phyloP scores from a whole-genome alignment of 1,140 invertebrate genomes.

The Temnothorax curvispinosus region DNA sequence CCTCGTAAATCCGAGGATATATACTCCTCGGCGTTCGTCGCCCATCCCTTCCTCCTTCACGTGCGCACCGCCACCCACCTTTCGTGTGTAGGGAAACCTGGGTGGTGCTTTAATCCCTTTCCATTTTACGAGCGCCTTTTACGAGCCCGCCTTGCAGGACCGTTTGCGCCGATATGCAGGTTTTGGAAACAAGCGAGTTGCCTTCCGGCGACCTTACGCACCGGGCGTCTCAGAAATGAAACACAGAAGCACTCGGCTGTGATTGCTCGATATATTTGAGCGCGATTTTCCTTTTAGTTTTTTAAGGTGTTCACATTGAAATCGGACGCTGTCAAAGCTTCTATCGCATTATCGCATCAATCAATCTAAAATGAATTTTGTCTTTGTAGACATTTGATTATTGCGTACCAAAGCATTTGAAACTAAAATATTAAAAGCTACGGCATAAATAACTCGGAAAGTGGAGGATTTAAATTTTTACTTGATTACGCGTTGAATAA shows the following conservation, averaged over 20 bases:
- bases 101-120: constrained; percentile 77
- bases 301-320: background rate
- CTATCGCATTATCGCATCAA: too few relatives aligned
- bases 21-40: constrained; percentile 69
- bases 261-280: background rate
- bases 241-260: background rate
- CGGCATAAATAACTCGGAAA: background rate
- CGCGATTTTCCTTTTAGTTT: background rate
- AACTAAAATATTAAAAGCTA: background rate
- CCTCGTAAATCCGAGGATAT: constrained; percentile 81
- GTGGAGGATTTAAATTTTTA: background rate
- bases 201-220: constrained; percentile 26
- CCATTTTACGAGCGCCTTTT: constrained; percentile 81
- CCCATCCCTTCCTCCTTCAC: constrained; percentile 19
- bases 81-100: constrained; percentile 61
- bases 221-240: constrained; percentile 28
- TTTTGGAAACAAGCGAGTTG: constrained; percentile 63
- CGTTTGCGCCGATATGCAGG: constrained; percentile 57
- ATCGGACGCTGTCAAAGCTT: background rate
- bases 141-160: constrained; percentile 71
- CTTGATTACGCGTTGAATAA: background rate
- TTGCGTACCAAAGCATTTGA: background rate
- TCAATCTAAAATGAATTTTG: background rate
- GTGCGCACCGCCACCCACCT: constrained; percentile 19
- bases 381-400: background rate